Evolutionary conservation across 2,888 invertebrate species (phyloP), one percentile per base, ranked within the genome.

Genomic region (Dermolepida albohirtum): DNA sequence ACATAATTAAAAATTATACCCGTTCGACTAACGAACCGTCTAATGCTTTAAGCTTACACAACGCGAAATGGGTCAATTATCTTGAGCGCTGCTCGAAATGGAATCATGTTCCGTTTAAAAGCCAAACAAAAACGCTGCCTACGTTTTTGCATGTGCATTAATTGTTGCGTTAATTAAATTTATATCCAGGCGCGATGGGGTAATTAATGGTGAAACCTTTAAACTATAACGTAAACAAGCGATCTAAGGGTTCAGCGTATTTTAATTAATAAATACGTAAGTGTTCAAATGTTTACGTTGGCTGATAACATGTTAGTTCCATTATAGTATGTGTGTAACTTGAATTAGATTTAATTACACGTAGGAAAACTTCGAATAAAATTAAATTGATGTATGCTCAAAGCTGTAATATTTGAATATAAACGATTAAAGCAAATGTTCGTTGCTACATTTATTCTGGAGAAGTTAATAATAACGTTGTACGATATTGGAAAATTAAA

Each of bases 161-260:
- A 52, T 52, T 52, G 51, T 52, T 29, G 29, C 34, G 29, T 29
- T 52, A 29, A 52, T 52, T 52, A 52, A 52, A 52, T 52, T 52
- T 52, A 52, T 52, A 52, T 52, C 34, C 51, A 12, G 12, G 1
- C 51, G 10, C 8, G 51, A 52, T 14, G 51, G 34, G n/a, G 51
- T 52, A 52, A 52, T 52, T 52, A 52, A 52, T 52, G 51, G 29
- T 34, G 29, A 52, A 34, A 52, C 51, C 51, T 52, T 52, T 52
- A 34, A 29, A 52, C 29, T 52, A 34, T 12, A 29, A 27, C 34
- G 34, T 52, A 11, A 52, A 34, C 51, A 52, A 34, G 34, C 51
- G 14, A 34, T 14, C 29, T 34, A 52, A 52, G 34, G 12, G 51
- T 29, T 52, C 34, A 34, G 51, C 29, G 51, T 52, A 52, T 34